A percentile compares a stretch with the other conserved stretches of the same genome.
These are phyloP conservation scores for Trematocara marginatum DNA, from an alignment of 2,113 vertebrate species.

Conservation along the genomic window DNA sequence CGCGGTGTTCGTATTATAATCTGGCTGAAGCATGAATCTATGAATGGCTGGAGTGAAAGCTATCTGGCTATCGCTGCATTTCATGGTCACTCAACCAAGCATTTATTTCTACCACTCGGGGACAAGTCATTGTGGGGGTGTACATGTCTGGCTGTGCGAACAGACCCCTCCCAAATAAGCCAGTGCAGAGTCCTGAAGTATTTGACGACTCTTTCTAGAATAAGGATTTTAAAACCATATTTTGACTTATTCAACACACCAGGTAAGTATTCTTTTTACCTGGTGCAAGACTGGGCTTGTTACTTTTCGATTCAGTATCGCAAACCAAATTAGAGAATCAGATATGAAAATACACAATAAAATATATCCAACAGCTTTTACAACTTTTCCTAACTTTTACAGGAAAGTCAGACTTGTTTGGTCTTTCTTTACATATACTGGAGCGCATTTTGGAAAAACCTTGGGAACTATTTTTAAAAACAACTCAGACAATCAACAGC, in stretches of 20 bases:
- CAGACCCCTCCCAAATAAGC: background rate
- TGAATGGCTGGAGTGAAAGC: constrained; percentile 2
- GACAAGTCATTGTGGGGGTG: background rate
- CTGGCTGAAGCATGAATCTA: constrained; percentile 1
- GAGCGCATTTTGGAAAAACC: background rate
- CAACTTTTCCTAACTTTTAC: background rate
- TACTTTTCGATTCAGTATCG: background rate
- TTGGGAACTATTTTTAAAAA: background rate
- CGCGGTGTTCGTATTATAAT: background rate
- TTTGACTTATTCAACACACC: background rate
- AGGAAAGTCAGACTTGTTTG: background rate
- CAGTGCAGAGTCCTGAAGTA: background rate
- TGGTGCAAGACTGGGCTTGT: background rate
- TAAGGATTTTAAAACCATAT: background rate
- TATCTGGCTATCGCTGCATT: background rate
- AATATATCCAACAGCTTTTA: background rate
- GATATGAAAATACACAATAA: background rate
- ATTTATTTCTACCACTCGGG: constrained; percentile 1
- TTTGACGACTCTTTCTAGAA: background rate
- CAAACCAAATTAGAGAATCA: background rate
- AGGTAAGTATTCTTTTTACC: background rate
- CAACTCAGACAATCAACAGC: background rate
- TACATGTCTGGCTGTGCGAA: background rate
- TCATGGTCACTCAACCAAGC: background rate
- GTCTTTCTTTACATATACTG: background rate